A percentile compares a stretch with the other conserved stretches of the same genome.
Conservation (phyloP, 1,140 invertebrate species). For the Monochamus saltuarius region DNA sequence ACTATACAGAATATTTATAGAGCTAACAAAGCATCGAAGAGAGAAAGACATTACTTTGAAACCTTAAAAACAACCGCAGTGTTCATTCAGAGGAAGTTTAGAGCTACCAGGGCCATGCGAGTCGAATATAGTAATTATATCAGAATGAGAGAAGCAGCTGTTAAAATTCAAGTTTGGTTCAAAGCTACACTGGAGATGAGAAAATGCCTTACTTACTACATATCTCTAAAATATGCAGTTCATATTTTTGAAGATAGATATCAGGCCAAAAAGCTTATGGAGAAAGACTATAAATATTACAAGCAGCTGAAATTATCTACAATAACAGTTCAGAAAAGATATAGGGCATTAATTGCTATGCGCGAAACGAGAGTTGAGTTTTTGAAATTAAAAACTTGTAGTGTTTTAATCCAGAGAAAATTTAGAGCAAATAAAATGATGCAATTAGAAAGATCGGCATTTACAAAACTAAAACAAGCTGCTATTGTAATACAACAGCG, state of each 20-base stretch:
- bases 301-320: slow-evolving; percentile 23
- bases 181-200: slow-evolving; percentile 46
- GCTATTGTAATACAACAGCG: slow-evolving; percentile 50
- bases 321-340: slow-evolving; percentile 44
- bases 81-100: slow-evolving; percentile 44
- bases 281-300: slow-evolving; percentile 20
- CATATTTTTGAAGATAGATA: slow-evolving; percentile 41
- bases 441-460: slow-evolving; percentile 28
- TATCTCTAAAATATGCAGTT: slow-evolving; percentile 36
- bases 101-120: slow-evolving; percentile 37
- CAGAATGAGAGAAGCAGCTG: slow-evolving; percentile 38
- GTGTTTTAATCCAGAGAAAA: slow-evolving; percentile 29
- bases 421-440: slow-evolving; percentile 49
- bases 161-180: slow-evolving; percentile 55
- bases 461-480: slow-evolving; percentile 32
- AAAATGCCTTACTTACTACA: slow-evolving; percentile 39
- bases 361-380: neutral
- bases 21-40: slow-evolving; percentile 47
- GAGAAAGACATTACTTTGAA: slow-evolving; percentile 41
- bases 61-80: slow-evolving; percentile 39
- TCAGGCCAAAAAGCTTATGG: slow-evolving; percentile 40
- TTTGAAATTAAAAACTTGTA: neutral
- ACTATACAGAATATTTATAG: slow-evolving; percentile 49
- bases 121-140: slow-evolving; percentile 7
- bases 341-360: slow-evolving; percentile 28